phyloP scores from a whole-genome alignment of 2,113 vertebrate genomes.

The Pygoscelis antarcticus region DNA sequence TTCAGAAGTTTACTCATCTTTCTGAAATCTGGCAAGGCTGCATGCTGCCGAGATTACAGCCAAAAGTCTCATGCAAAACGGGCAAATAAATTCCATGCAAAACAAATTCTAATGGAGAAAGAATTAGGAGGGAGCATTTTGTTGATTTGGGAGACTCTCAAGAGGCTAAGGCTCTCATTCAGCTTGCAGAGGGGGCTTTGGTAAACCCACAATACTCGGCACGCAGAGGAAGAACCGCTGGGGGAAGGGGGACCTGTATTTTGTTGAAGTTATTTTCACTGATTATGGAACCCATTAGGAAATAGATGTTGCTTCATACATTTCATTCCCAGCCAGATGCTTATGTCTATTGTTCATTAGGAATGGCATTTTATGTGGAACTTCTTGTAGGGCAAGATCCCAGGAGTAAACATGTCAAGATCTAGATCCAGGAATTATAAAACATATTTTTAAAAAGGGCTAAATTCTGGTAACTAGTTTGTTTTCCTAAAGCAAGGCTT shows the following conservation, averaged over 20 bases:
- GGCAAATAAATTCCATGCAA: conserved; percentile 59
- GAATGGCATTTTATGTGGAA: neutral
- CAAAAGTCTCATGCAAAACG: conserved; percentile 69
- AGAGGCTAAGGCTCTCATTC: neutral
- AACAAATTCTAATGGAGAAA: conserved; percentile 51
- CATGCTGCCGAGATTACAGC: conserved; percentile 78
- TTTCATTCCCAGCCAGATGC: neutral
- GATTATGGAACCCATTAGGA: conserved; percentile 3
- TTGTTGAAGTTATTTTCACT: conserved; percentile 13
- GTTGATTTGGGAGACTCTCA: neutral
- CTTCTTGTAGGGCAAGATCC: neutral
- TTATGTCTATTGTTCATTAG: neutral
- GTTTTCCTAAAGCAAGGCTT: neutral
- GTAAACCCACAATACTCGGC: neutral
- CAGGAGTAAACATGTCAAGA: neutral
- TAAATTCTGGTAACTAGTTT: neutral
- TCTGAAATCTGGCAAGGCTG: conserved; percentile 76
- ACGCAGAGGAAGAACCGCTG: neutral
- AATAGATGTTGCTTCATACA: neutral
- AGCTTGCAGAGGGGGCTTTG: neutral
- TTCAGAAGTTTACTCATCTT: conserved; percentile 86
- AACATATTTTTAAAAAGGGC: neutral
- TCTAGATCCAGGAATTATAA: neutral
- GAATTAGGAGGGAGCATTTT: conserved; percentile 27
- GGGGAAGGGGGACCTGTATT: neutral